A percentile compares a stretch with the other conserved stretches of the same genome.
These are phyloP conservation scores for Agonopterix heracliana DNA, from an alignment of 2,888 invertebrate genomes.

Conservation along the genomic window DNA sequence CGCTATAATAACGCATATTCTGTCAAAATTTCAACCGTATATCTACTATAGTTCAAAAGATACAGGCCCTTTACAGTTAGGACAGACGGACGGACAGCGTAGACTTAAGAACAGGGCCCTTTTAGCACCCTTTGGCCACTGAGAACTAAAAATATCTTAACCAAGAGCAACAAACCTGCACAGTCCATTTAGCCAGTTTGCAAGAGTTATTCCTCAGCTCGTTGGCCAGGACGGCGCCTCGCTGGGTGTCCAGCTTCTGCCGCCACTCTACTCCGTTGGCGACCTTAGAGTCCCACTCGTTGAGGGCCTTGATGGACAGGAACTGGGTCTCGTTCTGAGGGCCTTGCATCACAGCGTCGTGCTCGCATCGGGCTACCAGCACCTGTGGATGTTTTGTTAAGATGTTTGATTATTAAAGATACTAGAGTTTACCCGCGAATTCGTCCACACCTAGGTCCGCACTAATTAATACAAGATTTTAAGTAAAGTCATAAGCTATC, in stretches of 20 bases:
- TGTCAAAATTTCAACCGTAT: too few relatives aligned
- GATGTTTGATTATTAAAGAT: neutral
- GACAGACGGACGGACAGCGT: too few relatives aligned
- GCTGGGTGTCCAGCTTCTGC: conserved; percentile 96
- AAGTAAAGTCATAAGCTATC: too few relatives aligned
- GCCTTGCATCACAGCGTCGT: conserved; percentile 94
- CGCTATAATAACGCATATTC: too few relatives aligned
- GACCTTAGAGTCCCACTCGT: conserved; percentile 98
- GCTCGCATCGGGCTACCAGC: conserved; percentile 95
- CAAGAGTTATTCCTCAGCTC: conserved; percentile 99
- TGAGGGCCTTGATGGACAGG: conserved; percentile 96
- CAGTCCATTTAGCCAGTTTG: conserved; percentile 99
- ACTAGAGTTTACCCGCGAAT: too few relatives aligned
- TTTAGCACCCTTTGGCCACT: neutral
- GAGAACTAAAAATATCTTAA: neutral
- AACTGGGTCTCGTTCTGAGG: conserved; percentile 94
- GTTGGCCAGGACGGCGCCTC: conserved; percentile 98
- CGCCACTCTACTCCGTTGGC: conserved; percentile 99
- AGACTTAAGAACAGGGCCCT: too few relatives aligned
- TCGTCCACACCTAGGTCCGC: too few relatives aligned
- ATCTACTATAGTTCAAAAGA: too few relatives aligned
- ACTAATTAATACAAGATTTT: too few relatives aligned
- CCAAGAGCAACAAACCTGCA: conserved; percentile 79
- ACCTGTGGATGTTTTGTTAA: conserved; percentile 49
- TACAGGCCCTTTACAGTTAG: too few relatives aligned